These are phyloP conservation scores for Coptotermes formosanus DNA, from an alignment of 1,140 invertebrate species.

Conservation along the genomic window DNA sequence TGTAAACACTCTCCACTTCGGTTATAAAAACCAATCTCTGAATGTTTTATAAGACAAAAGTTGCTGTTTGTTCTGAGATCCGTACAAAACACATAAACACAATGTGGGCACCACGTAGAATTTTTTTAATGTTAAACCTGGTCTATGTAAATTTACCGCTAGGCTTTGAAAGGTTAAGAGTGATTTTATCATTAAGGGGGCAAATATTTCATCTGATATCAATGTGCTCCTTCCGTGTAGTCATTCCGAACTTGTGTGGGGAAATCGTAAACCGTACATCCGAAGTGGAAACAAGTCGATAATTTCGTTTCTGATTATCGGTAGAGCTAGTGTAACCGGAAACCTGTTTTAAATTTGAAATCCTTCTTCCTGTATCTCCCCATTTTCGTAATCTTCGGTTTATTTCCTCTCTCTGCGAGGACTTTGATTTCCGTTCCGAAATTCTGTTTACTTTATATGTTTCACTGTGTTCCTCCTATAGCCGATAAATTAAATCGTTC, in stretches of 20 bases:
- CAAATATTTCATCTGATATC: no score
- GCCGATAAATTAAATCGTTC: neutral
- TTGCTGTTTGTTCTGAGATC: no score
- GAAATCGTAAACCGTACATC: neutral
- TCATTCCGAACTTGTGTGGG: neutral
- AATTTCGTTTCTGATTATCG: neutral
- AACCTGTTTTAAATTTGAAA: neutral
- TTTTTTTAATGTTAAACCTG: no score
- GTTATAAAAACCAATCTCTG: no score
- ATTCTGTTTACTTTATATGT: neutral
- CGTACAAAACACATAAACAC: no score
- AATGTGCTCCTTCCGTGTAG: neutral
- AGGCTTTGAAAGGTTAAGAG: no score
- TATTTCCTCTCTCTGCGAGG: neutral
- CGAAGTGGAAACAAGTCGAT: neutral
- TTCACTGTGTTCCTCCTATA: neutral
- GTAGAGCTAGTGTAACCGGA: neutral
- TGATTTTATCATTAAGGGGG: no score
- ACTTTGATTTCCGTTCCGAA: neutral
- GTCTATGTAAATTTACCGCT: no score
- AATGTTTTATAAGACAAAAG: no score
- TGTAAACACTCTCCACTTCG: no score
- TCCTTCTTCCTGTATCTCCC: neutral
- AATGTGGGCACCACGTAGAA: no score
- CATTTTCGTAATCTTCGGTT: neutral